A percentile compares a stretch with the other conserved stretches of the same genome.
Conservation (phyloP, 2,888 invertebrate species). For the Amphipoea lucens region DNA sequence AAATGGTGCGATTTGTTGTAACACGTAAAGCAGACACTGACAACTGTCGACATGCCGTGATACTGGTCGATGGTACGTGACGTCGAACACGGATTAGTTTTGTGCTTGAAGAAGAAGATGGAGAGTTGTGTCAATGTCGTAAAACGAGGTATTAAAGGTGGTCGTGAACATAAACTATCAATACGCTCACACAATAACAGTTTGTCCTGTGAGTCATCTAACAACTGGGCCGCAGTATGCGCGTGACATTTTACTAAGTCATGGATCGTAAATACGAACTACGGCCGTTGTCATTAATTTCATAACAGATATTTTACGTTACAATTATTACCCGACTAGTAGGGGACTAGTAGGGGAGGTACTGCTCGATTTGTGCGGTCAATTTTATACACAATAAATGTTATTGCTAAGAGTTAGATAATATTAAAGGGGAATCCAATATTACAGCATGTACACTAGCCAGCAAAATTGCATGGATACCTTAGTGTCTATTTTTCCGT, state of each 20-base stretch:
- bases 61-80: conserved; percentile 9
- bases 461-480: too few species aligned
- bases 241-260: conserved; percentile 39
- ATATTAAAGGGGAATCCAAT: background rate
- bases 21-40: conserved; percentile 41
- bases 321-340: background rate
- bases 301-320: conserved; percentile 22
- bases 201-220: conserved; percentile 39
- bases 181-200: conserved; percentile 31
- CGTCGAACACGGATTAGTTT: background rate
- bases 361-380: background rate
- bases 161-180: conserved; percentile 18
- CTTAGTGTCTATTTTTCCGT: too few species aligned
- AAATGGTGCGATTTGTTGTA: conserved; percentile 7
- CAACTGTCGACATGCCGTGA: conserved; percentile 26
- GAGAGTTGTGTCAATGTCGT: background rate
- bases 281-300: conserved; percentile 19
- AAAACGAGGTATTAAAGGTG: background rate
- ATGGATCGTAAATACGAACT: conserved; percentile 22
- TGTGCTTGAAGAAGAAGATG: conserved; percentile 22
- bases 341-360: background rate
- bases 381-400: background rate
- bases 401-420: background rate
- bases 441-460: background rate
- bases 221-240: conserved; percentile 28